Evolutionary conservation across 2,113 vertebrate genomes (phyloP), one percentile per base, ranked within the genome.

Genomic region (Saguinus midas): DNA sequence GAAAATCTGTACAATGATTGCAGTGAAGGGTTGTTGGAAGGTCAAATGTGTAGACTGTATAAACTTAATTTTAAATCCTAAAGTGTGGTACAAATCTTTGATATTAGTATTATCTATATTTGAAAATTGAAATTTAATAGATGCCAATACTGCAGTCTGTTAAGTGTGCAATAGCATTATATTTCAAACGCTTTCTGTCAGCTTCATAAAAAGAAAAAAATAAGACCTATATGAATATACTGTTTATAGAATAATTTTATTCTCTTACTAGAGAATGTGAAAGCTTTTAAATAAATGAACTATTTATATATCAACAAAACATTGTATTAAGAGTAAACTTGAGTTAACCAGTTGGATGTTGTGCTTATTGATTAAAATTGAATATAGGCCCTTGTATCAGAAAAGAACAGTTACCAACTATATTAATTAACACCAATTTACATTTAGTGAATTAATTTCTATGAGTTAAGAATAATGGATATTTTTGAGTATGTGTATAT

Each of bases 361-460:
- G 8, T 66, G 43, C 21, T 85, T 18, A 81, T 17, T 73, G 52
- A 70, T 83, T 72, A 94, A 92, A 82, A 90, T 25, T 73, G 37
- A 88, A 52, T 58, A 68, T 43, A 87, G 7, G 21, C 1, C 50
- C 25, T 23, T 79, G 18, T 66, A 45, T 70, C 43, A 87, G 91
- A 88, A 95, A 95, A 85, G 13, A 91, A 70, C 29, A 87, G 94
- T 52, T 64, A 64, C 12, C 45, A 79, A 48, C 35, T 50, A 37
- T 86, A 93, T 91, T 94, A 97, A 90, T 85, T 64, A 90, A 72
- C 32, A 50, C 2, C 45, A 73, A 84, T 92, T 92, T 95, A 61
- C n/a, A 96, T 57, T 96, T 94, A 87, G 45, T 66, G 57, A 96
- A 78, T 88, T 58, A 75, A 29, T 84, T 92, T 14, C 57, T 37